phyloP scores from a whole-genome alignment of 2,113 vertebrate species.

The Baryphthengus martii region DNA sequence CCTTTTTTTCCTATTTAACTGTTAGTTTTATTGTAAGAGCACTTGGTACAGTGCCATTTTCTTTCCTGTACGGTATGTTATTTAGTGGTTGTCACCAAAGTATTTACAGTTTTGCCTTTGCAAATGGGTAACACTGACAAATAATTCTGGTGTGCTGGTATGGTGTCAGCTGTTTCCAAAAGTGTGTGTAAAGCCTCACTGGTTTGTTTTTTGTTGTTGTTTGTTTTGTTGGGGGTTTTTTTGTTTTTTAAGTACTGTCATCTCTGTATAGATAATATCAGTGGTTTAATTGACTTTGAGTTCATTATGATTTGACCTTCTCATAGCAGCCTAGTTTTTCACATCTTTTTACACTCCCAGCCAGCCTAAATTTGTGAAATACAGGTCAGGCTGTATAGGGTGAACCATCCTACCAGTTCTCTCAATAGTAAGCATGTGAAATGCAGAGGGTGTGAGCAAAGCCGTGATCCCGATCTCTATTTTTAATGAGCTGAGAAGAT shows the following conservation, averaged over 20 bases:
- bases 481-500: conserved; percentile 12
- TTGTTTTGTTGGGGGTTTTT: too few species aligned
- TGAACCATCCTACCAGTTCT: background rate
- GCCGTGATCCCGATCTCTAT: background rate
- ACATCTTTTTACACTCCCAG: background rate
- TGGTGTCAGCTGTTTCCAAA: background rate
- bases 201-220: background rate
- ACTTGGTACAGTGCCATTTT: background rate
- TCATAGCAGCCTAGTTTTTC: background rate
- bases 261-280: background rate
- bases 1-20: background rate
- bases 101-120: background rate
- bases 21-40: background rate
- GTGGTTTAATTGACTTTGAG: background rate
- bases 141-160: background rate
- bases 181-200: background rate
- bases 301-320: background rate
- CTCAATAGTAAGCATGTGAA: background rate
- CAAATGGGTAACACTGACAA: background rate
- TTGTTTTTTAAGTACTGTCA: background rate
- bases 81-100: background rate
- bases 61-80: background rate
- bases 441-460: background rate
- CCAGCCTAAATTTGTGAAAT: background rate
- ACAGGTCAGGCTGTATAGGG: background rate